Evolutionary conservation across 2,888 invertebrate species (phyloP).

Genomic region (Agrotis puta): DNA sequence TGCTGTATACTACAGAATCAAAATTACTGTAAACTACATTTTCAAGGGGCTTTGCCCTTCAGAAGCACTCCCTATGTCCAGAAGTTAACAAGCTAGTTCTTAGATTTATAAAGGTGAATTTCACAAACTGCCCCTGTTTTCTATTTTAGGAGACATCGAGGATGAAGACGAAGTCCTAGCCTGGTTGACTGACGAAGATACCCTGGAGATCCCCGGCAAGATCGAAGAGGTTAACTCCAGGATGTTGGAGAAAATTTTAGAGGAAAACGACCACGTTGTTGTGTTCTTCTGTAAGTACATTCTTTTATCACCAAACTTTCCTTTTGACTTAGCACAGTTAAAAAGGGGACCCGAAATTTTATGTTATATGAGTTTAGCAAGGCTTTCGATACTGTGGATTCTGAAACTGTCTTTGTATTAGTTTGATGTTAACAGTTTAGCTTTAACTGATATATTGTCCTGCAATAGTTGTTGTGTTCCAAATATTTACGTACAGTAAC

Average conservation of each 20-base stretch:
- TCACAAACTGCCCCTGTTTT: background rate
- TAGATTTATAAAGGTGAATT: background rate
- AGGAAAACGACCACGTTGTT: conserved; percentile 96
- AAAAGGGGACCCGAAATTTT: background rate
- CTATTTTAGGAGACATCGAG: conserved; percentile 93
- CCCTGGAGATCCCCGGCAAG: conserved; percentile 97
- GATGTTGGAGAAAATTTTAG: conserved; percentile 97
- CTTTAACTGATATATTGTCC: background rate
- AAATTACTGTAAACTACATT: no score
- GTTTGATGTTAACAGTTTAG: background rate
- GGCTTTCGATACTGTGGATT: background rate
- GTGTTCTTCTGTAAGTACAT: conserved; percentile 97
- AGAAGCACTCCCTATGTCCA: background rate
- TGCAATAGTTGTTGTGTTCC: background rate
- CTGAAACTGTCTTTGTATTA: background rate
- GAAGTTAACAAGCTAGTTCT: background rate
- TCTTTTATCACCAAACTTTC: background rate
- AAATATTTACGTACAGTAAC: background rate
- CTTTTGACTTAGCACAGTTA: background rate
- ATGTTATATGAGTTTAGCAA: background rate
- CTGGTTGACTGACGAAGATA: conserved; percentile 97
- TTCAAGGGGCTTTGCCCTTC: no score
- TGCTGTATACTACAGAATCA: background rate
- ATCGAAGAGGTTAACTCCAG: conserved; percentile 97
- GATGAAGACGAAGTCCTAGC: conserved; percentile 97